Percentiles rank a stretch among this genome's conserved stretches.
Conservation (phyloP, 2,113 vertebrate species). For the Cyphomyrus plagiostoma region DNA sequence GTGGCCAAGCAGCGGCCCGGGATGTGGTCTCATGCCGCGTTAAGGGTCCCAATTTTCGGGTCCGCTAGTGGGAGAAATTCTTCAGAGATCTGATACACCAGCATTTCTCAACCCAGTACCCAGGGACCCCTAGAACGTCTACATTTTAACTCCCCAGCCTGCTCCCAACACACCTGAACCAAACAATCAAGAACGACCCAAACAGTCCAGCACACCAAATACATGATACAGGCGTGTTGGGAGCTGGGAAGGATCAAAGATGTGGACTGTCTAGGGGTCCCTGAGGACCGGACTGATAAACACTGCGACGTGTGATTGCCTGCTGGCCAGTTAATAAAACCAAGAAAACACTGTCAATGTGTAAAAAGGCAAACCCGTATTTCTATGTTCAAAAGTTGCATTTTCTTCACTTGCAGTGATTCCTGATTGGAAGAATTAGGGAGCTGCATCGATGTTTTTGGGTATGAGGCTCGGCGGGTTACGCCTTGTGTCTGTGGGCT, state of each 20-base stretch:
- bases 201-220: not conserved
- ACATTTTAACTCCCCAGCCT: not conserved
- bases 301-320: not conserved
- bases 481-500: not conserved
- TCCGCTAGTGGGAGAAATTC: not conserved
- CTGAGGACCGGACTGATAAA: not conserved
- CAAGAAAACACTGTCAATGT: not conserved
- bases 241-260: not conserved
- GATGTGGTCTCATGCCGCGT: slow-evolving; percentile 24
- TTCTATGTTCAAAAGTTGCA: not conserved
- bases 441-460: not conserved
- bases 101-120: not conserved
- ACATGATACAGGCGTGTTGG: not conserved
- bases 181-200: not conserved
- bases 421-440: not conserved
- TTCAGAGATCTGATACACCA: not conserved
- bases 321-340: not conserved
- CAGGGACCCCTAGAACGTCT: not conserved
- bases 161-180: not conserved
- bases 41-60: not conserved
- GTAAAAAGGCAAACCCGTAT: not conserved
- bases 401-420: not conserved
- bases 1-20: slow-evolving; percentile 25
- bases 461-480: not conserved
- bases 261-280: not conserved